Percentiles rank a stretch among this genome's conserved stretches.
Evolutionary conservation across 2,113 vertebrate genomes (phyloP).

Genomic region (Barbus barbus): DNA sequence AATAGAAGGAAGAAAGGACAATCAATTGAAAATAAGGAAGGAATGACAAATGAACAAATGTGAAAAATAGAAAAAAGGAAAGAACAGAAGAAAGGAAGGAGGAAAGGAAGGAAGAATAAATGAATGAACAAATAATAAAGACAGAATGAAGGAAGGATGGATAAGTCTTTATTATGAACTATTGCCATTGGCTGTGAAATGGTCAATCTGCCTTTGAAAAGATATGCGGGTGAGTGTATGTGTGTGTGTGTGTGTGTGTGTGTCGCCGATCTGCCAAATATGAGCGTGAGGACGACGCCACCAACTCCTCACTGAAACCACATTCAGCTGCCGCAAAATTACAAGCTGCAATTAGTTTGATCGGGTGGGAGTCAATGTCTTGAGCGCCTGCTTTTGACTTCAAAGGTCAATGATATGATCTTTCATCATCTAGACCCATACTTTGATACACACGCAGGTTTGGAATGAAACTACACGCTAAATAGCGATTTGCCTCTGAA

Average conservation of each 20-base stretch:
- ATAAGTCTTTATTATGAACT: neutral
- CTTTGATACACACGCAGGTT: neutral
- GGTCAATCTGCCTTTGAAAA: slow-evolving; percentile 21
- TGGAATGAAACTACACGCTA: neutral
- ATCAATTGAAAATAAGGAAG: too few relatives aligned
- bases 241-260: neutral
- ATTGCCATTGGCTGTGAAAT: neutral
- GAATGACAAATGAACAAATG: too few relatives aligned
- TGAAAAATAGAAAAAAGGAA: too few relatives aligned
- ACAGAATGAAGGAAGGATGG: neutral
- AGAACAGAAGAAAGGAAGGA: too few relatives aligned
- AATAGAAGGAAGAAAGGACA: too few relatives aligned
- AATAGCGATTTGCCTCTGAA: neutral
- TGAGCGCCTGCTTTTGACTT: neutral
- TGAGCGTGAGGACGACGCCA: neutral
- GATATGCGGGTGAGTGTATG: neutral
- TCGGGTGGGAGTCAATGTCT: neutral
- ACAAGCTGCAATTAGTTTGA: neutral
- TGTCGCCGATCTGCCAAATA: slow-evolving; percentile 6
- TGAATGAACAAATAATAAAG: neutral
- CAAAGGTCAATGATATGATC: slow-evolving; percentile 30
- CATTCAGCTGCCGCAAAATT: neutral
- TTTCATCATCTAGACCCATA: slow-evolving; percentile 32
- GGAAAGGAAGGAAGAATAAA: too few relatives aligned
- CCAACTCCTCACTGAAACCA: slow-evolving; percentile 12